Evolutionary conservation across 2,888 invertebrate species (phyloP).

Genomic region (Celastrina argiolus): DNA sequence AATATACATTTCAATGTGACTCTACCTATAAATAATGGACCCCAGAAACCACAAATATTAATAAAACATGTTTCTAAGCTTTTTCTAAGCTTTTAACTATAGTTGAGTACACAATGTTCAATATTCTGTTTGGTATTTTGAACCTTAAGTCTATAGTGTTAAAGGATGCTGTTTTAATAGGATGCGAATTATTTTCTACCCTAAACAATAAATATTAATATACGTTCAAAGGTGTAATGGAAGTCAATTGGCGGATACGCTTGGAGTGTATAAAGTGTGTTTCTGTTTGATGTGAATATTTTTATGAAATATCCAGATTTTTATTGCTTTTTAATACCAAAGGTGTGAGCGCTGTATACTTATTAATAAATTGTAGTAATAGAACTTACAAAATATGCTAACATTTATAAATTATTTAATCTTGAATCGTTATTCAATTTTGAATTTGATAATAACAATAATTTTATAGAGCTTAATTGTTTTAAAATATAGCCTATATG

Average conservation of each 20-base stretch:
- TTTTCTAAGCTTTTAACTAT: constrained; percentile 20
- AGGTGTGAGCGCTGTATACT: not conserved
- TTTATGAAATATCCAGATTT: not conserved
- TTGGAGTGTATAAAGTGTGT: constrained; percentile 37
- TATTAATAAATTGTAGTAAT: not conserved
- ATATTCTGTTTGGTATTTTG: not conserved
- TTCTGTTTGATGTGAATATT: constrained; percentile 3
- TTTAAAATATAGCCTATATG: no score
- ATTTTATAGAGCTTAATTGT: no score
- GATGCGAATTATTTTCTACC: constrained; percentile 27
- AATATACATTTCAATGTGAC: not conserved
- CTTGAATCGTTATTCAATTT: no score
- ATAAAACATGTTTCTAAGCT: constrained; percentile 21
- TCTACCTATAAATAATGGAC: not conserved
- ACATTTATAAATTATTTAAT: no score
- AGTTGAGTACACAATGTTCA: not conserved
- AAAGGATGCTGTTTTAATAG: constrained; percentile 2
- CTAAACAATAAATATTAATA: constrained; percentile 48
- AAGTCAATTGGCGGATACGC: constrained; percentile 39
- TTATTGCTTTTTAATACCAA: no score
- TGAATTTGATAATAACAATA: no score
- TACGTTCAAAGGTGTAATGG: constrained; percentile 41
- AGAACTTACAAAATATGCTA: not conserved
- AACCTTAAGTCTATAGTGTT: constrained; percentile 1
- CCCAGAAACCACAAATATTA: constrained; percentile 17